Base-by-base conservation (phyloP, 2,797 vertebrate genomes). In the Lemur catta region DNA sequence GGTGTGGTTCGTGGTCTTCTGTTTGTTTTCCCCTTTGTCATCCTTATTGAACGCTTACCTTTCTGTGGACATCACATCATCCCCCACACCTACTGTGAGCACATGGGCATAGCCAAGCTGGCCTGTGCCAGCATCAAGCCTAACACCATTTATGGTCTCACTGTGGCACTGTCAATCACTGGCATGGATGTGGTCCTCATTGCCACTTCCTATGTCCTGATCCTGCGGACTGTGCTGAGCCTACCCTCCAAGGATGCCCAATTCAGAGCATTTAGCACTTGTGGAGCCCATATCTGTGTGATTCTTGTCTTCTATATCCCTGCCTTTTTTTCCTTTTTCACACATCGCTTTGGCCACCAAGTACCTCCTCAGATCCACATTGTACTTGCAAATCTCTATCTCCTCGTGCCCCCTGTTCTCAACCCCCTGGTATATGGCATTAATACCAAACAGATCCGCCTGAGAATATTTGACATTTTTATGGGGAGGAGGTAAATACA, bases 51-150 rank as follows among this genome's bases (percentile, higher is more conserved):
- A 52, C 86, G 79, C 3, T 89, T 98, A 41, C 94, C 96, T 17
- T 97, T 97, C 75, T 98, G 97, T 50, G 97, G 97, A 18, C 89
- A 24, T 65, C 93, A 33, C 1, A 52, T 96, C 17, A 97, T 97
- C 46, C 69, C 97, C 38, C 97, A 98, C 26, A 97, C 95, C 13
- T 97, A 97, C 84, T 98, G 97, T 87, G 96, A 96, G 18, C 97
- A 98, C 63, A 98, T 97, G 97, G 96, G 97, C 15, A 97, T 98
- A 84, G 97, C 97, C 84, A 98, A 97, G 69, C 55, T 98, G 89
- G 96, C 97, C 11, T 98, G 97, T 86, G 93, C 96, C 30, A 97
- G 89, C 78, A 97, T 98, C 72, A 97, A 92, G 46, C 93, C 97
- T 52, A 98, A 97, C 67, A 97, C 90, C 4, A 79, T 97, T 84